phyloP scores from a whole-genome alignment of 2,113 vertebrate genomes.

The Sturnira hondurensis region DNA sequence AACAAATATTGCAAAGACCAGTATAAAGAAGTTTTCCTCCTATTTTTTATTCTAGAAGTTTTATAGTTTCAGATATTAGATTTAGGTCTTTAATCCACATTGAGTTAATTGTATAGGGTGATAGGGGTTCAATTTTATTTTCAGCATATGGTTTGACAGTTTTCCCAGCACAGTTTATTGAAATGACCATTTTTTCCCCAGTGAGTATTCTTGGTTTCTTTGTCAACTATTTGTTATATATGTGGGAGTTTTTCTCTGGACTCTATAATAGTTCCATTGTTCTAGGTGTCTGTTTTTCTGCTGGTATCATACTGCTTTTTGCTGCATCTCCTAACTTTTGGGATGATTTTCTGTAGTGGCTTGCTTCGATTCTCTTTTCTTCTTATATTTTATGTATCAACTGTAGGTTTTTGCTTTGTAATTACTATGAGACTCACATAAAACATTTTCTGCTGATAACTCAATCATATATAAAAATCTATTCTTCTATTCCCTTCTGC shows the following conservation, averaged over 20 bases:
- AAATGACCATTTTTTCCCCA: not conserved
- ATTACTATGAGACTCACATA: not conserved
- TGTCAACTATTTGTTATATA: not conserved
- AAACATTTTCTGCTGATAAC: not conserved
- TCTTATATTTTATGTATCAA: not conserved
- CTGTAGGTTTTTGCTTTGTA: not conserved
- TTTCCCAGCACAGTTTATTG: not conserved
- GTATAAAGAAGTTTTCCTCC: no score
- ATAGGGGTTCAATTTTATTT: not conserved
- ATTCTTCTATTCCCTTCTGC: not conserved
- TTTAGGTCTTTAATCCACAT: not conserved
- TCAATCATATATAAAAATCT: not conserved
- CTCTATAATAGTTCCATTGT: no score
- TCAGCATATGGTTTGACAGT: not conserved
- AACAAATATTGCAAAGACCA: no score
- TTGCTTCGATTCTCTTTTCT: not conserved
- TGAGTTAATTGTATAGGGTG: not conserved
- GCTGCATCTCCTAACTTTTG: not conserved
- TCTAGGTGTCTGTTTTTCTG: not conserved
- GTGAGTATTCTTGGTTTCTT: not conserved
- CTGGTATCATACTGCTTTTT: not conserved
- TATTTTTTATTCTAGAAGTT: no score
- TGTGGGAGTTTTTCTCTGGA: no score
- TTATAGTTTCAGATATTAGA: not conserved
- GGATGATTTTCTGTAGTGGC: not conserved